These are phyloP conservation scores for Allobates femoralis DNA, from an alignment of 2,797 vertebrate species.

Conservation along the genomic window DNA sequence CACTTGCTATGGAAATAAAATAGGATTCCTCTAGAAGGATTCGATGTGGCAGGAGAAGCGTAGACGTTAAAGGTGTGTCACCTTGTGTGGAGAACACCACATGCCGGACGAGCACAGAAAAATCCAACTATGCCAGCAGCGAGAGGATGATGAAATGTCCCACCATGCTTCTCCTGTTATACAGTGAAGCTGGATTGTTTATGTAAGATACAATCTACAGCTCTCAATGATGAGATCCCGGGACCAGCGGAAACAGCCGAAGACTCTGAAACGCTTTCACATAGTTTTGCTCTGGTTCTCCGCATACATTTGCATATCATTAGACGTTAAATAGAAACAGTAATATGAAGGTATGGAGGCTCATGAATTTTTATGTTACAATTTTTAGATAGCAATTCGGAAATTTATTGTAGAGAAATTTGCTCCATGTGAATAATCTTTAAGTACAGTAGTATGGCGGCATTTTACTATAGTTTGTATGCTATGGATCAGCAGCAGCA, in stretches of 20 bases:
- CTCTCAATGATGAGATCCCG: background rate
- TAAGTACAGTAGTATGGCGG: background rate
- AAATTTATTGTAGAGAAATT: background rate
- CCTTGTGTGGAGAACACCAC: slow-evolving; percentile 30
- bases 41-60: slow-evolving; percentile 35
- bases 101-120: slow-evolving; percentile 10
- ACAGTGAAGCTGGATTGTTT: slow-evolving; percentile 18
- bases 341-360: background rate
- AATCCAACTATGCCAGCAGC: background rate
- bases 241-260: slow-evolving; percentile 25
- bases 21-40: slow-evolving; percentile 44
- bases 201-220: slow-evolving; percentile 12
- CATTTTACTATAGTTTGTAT: background rate
- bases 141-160: slow-evolving; percentile 6
- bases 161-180: background rate
- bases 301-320: slow-evolving; percentile 43
- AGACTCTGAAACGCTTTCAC: slow-evolving; percentile 17
- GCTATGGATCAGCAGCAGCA: background rate
- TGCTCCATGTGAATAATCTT: background rate
- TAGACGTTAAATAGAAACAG: background rate
- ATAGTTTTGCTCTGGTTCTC: slow-evolving; percentile 12
- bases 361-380: slow-evolving; percentile 13
- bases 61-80: slow-evolving; percentile 20
- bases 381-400: background rate
- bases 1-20: slow-evolving; percentile 39